A percentile compares a stretch with the other conserved stretches of the same genome.
phyloP scores from a whole-genome alignment of 2,113 vertebrate genomes.

The Glareola pratincola region DNA sequence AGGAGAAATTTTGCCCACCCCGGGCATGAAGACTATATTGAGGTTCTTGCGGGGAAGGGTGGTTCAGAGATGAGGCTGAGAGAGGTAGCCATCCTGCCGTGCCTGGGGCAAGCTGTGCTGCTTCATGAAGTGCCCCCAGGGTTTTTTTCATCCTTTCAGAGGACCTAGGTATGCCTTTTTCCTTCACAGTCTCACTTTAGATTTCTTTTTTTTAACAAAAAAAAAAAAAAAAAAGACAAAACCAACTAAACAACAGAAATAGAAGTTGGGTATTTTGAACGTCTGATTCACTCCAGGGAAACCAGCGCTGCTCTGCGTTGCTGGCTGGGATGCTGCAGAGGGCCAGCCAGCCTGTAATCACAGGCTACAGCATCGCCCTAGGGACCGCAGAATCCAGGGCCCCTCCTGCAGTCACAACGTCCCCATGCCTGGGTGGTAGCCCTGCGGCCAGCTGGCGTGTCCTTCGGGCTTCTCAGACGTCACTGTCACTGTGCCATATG shows the following conservation, averaged over 20 bases:
- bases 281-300: neutral
- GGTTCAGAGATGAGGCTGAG: neutral
- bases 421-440: neutral
- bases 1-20: neutral
- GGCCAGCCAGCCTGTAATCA: neutral
- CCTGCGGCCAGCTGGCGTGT: neutral
- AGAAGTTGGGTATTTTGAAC: neutral
- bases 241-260: neutral
- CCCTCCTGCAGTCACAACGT: neutral
- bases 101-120: neutral
- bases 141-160: neutral
- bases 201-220: neutral
- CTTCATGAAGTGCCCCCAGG: fast-evolving
- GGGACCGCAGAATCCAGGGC: neutral
- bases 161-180: neutral
- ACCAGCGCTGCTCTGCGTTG: neutral
- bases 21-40: neutral
- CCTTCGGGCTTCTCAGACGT: neutral
- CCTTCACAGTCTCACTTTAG: neutral
- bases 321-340: neutral
- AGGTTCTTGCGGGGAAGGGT: neutral
- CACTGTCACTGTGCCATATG: neutral
- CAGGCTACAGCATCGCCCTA: neutral
- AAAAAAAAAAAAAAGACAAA: neutral
- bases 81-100: fast-evolving